Conservation (phyloP, 2,888 invertebrate species). For the Platerodrilus igneus region DNA sequence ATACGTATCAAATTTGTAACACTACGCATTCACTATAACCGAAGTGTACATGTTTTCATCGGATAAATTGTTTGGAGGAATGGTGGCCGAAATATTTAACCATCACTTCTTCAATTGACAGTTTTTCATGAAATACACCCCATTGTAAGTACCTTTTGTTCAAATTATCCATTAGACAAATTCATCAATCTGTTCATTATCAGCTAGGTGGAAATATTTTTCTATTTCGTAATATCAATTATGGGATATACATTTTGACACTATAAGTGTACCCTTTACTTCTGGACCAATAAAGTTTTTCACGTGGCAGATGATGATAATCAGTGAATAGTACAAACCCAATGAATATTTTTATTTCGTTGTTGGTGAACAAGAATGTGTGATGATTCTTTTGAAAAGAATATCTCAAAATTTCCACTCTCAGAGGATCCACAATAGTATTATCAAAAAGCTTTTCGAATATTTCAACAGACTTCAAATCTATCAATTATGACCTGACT, state of each 20-base stretch:
- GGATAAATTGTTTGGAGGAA: conserved; percentile 10
- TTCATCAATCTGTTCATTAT: conserved; percentile 4
- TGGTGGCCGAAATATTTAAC: conserved; percentile 6
- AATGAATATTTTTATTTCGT: conserved; percentile 5
- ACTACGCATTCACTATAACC: conserved; percentile 12
- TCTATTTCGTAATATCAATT: conserved; percentile 11
- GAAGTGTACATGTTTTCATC: conserved; percentile 15
- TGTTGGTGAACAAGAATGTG: background rate
- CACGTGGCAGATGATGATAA: conserved; percentile 6
- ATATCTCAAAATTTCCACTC: background rate
- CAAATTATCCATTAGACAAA: background rate
- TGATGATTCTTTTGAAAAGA: background rate
- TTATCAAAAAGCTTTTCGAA: conserved; percentile 6
- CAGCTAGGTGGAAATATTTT: conserved; percentile 5
- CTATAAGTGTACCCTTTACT: conserved; percentile 6
- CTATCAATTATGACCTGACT: no score
- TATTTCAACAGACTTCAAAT: no score
- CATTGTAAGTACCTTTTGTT: background rate
- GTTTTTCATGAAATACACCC: conserved; percentile 5
- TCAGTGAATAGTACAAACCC: conserved; percentile 2
- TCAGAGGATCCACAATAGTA: background rate
- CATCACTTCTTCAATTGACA: conserved; percentile 9
- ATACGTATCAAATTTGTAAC: conserved; percentile 14
- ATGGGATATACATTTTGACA: conserved; percentile 3
- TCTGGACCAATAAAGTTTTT: conserved; percentile 3